phyloP scores from a whole-genome alignment of 2,113 vertebrate genomes.

The Microcebus ravelobensis region DNA sequence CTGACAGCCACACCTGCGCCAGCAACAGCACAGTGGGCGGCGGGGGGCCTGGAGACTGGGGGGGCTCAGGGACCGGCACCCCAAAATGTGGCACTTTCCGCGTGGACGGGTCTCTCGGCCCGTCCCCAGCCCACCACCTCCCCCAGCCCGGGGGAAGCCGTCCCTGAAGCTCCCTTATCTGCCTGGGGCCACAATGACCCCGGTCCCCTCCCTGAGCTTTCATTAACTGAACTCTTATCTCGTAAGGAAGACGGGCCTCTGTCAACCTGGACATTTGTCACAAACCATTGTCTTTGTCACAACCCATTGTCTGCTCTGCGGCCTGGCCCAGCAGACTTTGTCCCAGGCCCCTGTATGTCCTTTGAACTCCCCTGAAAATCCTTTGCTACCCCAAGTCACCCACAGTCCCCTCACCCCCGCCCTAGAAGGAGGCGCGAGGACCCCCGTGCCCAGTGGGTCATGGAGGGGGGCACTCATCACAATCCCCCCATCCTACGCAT shows the following conservation, averaged over 20 bases:
- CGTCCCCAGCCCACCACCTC: no score
- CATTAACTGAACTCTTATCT: background rate
- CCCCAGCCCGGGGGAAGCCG: background rate
- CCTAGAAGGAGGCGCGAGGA: background rate
- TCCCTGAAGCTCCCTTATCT: background rate
- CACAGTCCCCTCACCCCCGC: background rate
- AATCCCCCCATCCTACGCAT: fast-evolving
- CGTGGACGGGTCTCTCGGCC: no score
- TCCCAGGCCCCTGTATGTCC: background rate
- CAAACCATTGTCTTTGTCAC: background rate
- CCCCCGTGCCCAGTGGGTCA: background rate
- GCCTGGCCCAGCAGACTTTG: background rate
- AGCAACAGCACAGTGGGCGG: no score
- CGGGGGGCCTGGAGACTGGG: background rate
- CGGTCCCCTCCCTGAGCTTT: background rate
- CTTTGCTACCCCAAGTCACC: background rate
- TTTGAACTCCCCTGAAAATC: background rate
- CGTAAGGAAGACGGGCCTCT: background rate
- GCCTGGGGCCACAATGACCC: background rate
- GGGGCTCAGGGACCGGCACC: background rate
- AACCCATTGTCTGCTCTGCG: background rate
- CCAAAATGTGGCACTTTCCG: background rate
- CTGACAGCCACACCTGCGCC: background rate
- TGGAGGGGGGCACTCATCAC: background rate
- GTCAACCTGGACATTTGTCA: background rate